Conservation (phyloP, 2,113 vertebrate genomes). For the Sturnira hondurensis region DNA sequence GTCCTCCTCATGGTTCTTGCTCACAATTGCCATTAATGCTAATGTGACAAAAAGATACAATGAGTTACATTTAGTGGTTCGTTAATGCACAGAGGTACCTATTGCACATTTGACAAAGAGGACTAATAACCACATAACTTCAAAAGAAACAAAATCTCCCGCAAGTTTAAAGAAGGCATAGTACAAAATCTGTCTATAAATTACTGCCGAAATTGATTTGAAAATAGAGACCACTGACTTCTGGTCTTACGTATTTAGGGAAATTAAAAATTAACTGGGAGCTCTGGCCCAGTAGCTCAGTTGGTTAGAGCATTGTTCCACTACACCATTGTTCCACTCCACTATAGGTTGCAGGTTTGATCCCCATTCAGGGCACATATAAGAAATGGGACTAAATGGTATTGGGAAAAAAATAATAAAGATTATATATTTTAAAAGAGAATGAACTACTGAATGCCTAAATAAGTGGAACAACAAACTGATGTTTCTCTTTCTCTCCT, state of each 20-base stretch:
- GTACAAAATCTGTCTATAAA: not conserved
- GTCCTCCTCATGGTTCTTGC: not conserved
- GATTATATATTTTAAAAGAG: too few relatives aligned
- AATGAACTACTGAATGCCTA: too few relatives aligned
- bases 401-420: too few relatives aligned
- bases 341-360: too few relatives aligned
- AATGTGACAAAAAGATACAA: slow-evolving; percentile 24
- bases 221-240: not conserved
- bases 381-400: too few relatives aligned
- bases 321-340: too few relatives aligned
- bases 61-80: not conserved
- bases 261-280: not conserved
- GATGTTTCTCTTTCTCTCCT: too few relatives aligned
- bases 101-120: not conserved
- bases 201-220: not conserved
- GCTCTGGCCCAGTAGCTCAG: too few relatives aligned
- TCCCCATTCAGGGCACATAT: too few relatives aligned
- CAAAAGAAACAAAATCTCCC: not conserved
- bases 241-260: not conserved
- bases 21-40: not conserved
- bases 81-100: not conserved
- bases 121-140: not conserved
- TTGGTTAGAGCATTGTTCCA: too few relatives aligned
- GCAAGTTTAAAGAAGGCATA: not conserved
- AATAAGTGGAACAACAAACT: too few relatives aligned